phyloP scores from a whole-genome alignment of 92 coral and sea anemone species.

The Epizoanthus stellaris region DNA sequence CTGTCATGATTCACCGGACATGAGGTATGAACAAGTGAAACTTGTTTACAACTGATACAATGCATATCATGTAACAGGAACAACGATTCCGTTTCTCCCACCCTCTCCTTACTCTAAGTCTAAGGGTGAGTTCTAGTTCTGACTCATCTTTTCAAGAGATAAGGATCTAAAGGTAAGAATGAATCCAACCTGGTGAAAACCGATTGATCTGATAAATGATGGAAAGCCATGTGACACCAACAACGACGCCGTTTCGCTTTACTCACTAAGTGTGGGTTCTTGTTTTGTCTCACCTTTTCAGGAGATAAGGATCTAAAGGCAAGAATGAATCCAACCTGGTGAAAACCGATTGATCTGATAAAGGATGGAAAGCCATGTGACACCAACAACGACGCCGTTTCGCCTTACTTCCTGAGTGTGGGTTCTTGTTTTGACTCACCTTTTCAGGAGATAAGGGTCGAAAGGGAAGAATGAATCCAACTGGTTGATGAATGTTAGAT shows the following conservation, averaged over 20 bases:
- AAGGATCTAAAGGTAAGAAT: constrained; percentile 94
- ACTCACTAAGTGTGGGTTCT: too few species aligned
- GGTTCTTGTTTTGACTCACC: constrained; percentile 44
- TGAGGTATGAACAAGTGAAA: constrained; percentile 86
- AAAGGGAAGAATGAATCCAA: constrained; percentile 96
- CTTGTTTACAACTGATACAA: constrained; percentile 74
- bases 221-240: too few species aligned
- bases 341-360: constrained; percentile 66
- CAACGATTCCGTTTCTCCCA: too few species aligned
- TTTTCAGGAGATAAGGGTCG: constrained; percentile 89
- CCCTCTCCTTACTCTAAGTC: too few species aligned
- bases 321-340: constrained; percentile 91
- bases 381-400: too few species aligned
- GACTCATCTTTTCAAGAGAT: constrained; percentile 75
- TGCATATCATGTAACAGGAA: too few species aligned
- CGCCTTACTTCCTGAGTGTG: too few species aligned
- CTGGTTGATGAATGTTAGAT: constrained; percentile 79
- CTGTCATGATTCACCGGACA: constrained; percentile 45
- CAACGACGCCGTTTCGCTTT: too few species aligned
- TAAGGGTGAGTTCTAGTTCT: too few species aligned
- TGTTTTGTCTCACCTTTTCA: constrained; percentile 66
- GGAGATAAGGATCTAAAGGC: constrained; percentile 93
- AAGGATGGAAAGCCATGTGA: constrained; percentile 19
- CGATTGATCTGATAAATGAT: constrained; percentile 65
- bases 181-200: constrained; percentile 85